phyloP scores from a whole-genome alignment of 2,888 invertebrate species.

The Oligia strigilis region DNA sequence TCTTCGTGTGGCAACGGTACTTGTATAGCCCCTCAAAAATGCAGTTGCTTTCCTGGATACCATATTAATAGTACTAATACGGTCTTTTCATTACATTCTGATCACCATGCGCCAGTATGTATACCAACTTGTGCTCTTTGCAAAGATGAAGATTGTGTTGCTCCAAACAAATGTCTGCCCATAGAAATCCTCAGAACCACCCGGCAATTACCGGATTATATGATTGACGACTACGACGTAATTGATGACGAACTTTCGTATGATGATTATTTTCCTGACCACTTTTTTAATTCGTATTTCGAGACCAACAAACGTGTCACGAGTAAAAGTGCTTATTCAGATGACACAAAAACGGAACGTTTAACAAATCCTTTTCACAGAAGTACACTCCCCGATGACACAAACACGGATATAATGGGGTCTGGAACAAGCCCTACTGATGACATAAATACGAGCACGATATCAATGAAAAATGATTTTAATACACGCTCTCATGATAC shows the following conservation, averaged over 20 bases:
- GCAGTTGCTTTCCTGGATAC: conserved; percentile 72
- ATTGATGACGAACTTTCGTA: neutral
- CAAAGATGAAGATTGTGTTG: conserved; percentile 19
- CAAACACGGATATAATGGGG: neutral
- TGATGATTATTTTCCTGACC: conserved; percentile 8
- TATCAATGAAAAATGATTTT: neutral
- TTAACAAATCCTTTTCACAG: neutral
- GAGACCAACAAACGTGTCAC: neutral
- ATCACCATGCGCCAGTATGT: conserved; percentile 23
- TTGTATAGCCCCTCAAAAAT: conserved; percentile 70
- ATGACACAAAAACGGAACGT: conserved; percentile 7
- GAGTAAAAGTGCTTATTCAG: neutral
- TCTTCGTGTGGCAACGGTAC: conserved; percentile 54
- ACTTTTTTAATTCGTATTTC: neutral
- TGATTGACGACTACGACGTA: neutral
- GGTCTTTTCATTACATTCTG: neutral
- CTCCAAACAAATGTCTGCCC: conserved; percentile 38
- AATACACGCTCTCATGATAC: neutral
- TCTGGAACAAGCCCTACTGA: conserved; percentile 8
- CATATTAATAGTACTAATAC: neutral
- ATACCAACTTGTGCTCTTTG: conserved; percentile 44
- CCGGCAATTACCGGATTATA: too few species aligned
- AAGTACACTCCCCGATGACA: conserved; percentile 5
- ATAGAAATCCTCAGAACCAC: neutral
- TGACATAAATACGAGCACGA: neutral